Evolutionary conservation across 2,113 vertebrate genomes (phyloP).

Genomic region (Salvelinus sp.): DNA sequence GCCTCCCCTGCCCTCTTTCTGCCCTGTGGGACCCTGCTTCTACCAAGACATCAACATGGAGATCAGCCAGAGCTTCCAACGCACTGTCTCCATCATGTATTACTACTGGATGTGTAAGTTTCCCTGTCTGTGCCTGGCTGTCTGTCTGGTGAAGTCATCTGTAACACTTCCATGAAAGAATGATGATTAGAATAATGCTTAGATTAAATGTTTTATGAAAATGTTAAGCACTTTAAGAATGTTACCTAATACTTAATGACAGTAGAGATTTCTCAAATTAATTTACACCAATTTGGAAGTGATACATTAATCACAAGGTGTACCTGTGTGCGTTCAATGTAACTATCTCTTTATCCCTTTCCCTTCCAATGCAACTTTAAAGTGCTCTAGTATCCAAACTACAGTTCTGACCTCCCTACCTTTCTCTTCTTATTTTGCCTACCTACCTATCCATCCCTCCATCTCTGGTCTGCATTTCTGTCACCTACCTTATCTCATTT

Average conservation of each 20-base stretch:
- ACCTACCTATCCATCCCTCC: neutral
- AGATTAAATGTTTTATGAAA: too few relatives aligned
- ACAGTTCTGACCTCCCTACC: neutral
- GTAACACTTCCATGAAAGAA: too few relatives aligned
- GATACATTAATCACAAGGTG: too few relatives aligned
- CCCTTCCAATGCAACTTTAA: too few relatives aligned
- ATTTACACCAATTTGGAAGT: too few relatives aligned
- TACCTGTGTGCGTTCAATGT: too few relatives aligned
- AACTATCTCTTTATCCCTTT: too few relatives aligned
- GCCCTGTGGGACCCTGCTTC: slow-evolving; percentile 91
- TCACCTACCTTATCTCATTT: neutral
- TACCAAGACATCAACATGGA: slow-evolving; percentile 94
- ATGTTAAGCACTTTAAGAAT: too few relatives aligned
- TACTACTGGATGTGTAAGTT: slow-evolving; percentile 96
- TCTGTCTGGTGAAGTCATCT: neutral
- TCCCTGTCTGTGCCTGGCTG: neutral
- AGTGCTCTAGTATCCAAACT: too few relatives aligned
- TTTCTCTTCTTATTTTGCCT: neutral
- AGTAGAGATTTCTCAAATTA: too few relatives aligned
- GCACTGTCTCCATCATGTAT: slow-evolving; percentile 89
- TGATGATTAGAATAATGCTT: too few relatives aligned
- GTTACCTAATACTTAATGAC: too few relatives aligned
- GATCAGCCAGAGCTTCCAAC: slow-evolving; percentile 89
- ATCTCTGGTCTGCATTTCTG: neutral
- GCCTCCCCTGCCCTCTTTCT: slow-evolving; percentile 91